A percentile compares a stretch with the other conserved stretches of the same genome.
Conservation (phyloP, 2,113 vertebrate species). For the Zosterops japonicus region DNA sequence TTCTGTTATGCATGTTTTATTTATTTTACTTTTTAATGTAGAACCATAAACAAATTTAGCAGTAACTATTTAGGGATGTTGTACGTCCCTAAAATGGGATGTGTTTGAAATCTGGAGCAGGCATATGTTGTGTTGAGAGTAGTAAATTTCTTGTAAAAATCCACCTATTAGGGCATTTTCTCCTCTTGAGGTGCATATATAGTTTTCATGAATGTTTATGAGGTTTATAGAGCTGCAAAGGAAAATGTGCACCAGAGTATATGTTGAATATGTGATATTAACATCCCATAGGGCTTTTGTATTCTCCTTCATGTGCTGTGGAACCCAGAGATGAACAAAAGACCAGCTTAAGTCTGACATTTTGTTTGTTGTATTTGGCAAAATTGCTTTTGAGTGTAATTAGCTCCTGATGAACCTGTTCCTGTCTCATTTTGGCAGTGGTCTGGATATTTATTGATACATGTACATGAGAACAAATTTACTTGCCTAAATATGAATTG, state of each 20-base stretch:
- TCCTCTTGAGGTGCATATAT: constrained; percentile 12
- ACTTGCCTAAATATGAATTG: not conserved
- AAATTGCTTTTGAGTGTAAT: not conserved
- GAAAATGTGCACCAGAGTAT: not conserved
- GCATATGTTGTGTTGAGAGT: not conserved
- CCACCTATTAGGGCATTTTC: not conserved
- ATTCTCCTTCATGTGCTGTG: not conserved
- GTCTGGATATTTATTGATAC: not conserved
- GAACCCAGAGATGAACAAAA: not conserved
- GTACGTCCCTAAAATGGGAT: not conserved
- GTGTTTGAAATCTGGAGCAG: not conserved
- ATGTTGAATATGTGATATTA: not conserved
- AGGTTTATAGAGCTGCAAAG: not conserved
- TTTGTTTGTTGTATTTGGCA: constrained; percentile 16
- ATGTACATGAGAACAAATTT: not conserved
- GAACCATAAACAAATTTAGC: not conserved
- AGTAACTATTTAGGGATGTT: constrained; percentile 23
- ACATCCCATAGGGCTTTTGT: not conserved
- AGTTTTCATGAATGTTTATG: constrained; percentile 38
- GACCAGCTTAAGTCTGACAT: not conserved
- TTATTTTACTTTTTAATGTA: not conserved
- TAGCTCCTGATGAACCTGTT: not conserved
- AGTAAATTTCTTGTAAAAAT: constrained; percentile 51
- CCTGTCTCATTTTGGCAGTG: not conserved
- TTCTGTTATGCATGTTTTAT: not conserved